Evolutionary conservation across 2,113 vertebrate species (phyloP), one percentile per base, ranked within the genome.

Genomic region (Mustela nigripes): DNA sequence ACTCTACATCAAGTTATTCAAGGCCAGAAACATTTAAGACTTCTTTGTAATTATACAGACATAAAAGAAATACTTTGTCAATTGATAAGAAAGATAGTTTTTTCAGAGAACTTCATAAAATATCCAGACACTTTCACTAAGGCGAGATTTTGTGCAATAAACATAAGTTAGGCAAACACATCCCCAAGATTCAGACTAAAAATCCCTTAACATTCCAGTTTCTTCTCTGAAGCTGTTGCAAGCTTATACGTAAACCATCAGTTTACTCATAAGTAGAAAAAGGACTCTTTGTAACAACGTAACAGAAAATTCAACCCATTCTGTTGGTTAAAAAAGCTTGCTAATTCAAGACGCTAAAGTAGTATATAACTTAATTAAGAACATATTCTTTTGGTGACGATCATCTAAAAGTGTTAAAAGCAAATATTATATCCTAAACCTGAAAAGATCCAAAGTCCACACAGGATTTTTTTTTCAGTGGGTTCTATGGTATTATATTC

Each of bases 281-380:
- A 60, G 12, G 15, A 5, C 24, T 79, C 24, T 83, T 39, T 28
- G 11, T 76, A 39, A 76, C 73, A 58, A 50, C 26, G 26, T 28
- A 28, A 60, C 33, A 45, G 78, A 60, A 92, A 45, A 24, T 42
- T 36, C 8, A 65, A 42, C 65, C 28, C 42, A 1, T 62, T 79
- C 31, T 45, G 39, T n/a, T 67, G 36, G 11, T 39, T 93, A 63
- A 90, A 62, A 91, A 88, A 71, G 28, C 12, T 76, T 94, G 28
- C 42, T 89, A 92, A 85, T 36, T 95, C 22, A 58, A 85, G 69
- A 85, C 48, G 7, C 80, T 73, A 71, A 97, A 95, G 89, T 2
- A 88, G 48, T 21, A 92, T 50, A 26, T 39, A 91, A n/a, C 11
- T 56, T 58, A 86, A 80, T 65, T 85, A 86, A 82, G 45, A 85